Evolutionary conservation across 2,888 invertebrate genomes (phyloP), one percentile per base, ranked within the genome.

Genomic region (Neoaliturus tenellus): DNA sequence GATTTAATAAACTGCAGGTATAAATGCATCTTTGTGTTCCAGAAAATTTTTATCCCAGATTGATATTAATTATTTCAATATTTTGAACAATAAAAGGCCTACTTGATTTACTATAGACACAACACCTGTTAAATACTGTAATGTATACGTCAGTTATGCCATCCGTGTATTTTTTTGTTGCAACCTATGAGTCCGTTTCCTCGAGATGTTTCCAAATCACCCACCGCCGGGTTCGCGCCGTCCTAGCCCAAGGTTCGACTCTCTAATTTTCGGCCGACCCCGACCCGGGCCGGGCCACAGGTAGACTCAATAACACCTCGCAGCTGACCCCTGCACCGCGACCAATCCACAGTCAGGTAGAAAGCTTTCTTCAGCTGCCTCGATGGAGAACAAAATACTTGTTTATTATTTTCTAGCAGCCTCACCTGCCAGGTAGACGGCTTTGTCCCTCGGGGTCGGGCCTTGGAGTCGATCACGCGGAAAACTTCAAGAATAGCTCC

Each of bases 341-440:
- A 4, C 75, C 75, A 78, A 78, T 78, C 33, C 55, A n/a, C 35
- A 3, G 73, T 44, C 39, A 44, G 44, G 39, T 44, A 62, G 41
- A 23, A 5, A 12, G 28, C 78, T 78, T n/a, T 23, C 28, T 75
- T 78, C 78, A 78, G 51, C 78, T 78, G 78, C 78, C 78, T 55
- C 78, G 55, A 78, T 78, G 55, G 78, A 78, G 55, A 78, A 78
- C 78, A 55, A 78, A 78, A 78, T 78, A 55, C 78, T 78, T 78
- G 78, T 78, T 78, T 78, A 78, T 78, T 78, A 78, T 78, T 51
- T 55, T 51, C 44, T 17, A 51, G 55, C 51, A 44, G 73, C 31
- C 48, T 78, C 78, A 78, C 78, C 78, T 78, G 78, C 78, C 48
- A 55, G 78, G 48, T 71, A 71, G 71, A n/a, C n/a, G 78, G 33